Evolutionary conservation across 2,888 invertebrate genomes (phyloP).

Genomic region (Polylopha cassiicola): DNA sequence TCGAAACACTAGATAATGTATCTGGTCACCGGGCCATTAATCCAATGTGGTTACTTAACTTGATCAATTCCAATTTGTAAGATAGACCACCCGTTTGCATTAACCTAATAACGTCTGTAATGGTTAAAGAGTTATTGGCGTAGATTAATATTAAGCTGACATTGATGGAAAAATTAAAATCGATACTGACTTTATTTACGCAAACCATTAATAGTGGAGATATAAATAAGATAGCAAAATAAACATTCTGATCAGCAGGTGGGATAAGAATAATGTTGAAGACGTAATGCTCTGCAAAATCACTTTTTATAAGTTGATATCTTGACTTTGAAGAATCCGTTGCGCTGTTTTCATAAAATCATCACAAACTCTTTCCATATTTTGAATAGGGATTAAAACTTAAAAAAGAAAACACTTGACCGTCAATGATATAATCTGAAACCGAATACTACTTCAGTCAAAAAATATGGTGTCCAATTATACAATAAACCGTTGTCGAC

Average conservation of each 20-base stretch:
- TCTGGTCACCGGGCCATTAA: slow-evolving; percentile 67
- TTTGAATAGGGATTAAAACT: no score
- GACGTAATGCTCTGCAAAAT: no score
- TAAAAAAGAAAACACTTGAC: slow-evolving; percentile 1
- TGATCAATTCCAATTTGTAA: slow-evolving; percentile 60
- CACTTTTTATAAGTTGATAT: no score
- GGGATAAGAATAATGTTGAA: no score
- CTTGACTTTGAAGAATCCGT: no score
- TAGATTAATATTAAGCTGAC: slow-evolving; percentile 17
- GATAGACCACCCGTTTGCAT: slow-evolving; percentile 27
- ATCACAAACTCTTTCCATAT: not conserved
- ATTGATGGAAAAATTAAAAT: slow-evolving; percentile 11
- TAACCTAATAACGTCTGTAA: slow-evolving; percentile 33
- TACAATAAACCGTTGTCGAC: slow-evolving; percentile 51
- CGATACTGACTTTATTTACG: slow-evolving; percentile 6
- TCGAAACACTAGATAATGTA: slow-evolving; percentile 67
- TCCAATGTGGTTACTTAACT: slow-evolving; percentile 66
- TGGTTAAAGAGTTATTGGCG: slow-evolving; percentile 25
- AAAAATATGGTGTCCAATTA: slow-evolving; percentile 32
- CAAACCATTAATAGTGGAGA: no score
- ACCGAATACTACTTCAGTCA: slow-evolving; percentile 11
- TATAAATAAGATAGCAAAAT: no score
- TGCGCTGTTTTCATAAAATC: no score
- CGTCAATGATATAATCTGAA: slow-evolving; percentile 1
- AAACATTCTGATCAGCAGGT: no score